Evolutionary conservation across 1,140 invertebrate species (phyloP).

Genomic region (Calycopis cecrops): DNA sequence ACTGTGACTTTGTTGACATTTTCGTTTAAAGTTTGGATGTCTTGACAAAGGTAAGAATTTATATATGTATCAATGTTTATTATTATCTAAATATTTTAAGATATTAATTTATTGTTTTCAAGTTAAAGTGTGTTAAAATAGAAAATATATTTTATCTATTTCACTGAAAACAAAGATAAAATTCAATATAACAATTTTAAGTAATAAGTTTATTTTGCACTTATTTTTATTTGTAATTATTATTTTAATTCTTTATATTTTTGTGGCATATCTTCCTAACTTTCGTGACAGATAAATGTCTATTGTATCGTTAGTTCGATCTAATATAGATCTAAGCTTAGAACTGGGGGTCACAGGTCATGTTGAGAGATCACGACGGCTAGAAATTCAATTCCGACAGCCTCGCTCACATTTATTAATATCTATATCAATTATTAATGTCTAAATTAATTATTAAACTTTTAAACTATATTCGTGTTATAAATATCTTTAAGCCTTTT

Average conservation of each 20-base stretch:
- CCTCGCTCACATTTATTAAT: too few species aligned
- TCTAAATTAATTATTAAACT: too few species aligned
- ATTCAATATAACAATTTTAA: background rate
- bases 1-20: constrained; percentile 34
- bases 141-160: too few species aligned
- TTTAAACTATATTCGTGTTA: too few species aligned
- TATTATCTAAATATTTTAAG: too few species aligned
- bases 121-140: too few species aligned
- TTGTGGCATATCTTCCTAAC: background rate
- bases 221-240: background rate
- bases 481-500: too few species aligned
- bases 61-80: too few species aligned
- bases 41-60: constrained; percentile 55
- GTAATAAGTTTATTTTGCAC: background rate
- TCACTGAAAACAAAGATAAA: too few species aligned
- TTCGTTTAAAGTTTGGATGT: constrained; percentile 56
- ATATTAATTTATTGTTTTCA: too few species aligned
- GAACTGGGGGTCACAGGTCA: constrained; percentile 24
- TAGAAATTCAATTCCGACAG: background rate
- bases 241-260: background rate
- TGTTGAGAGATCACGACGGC: constrained; percentile 16
- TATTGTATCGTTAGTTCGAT: background rate
- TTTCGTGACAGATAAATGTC: background rate
- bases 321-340: constrained; percentile 17
- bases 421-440: too few species aligned